Evolutionary conservation across 1,140 invertebrate genomes (phyloP).

Genomic region (Leguminivora glycinivorella): DNA sequence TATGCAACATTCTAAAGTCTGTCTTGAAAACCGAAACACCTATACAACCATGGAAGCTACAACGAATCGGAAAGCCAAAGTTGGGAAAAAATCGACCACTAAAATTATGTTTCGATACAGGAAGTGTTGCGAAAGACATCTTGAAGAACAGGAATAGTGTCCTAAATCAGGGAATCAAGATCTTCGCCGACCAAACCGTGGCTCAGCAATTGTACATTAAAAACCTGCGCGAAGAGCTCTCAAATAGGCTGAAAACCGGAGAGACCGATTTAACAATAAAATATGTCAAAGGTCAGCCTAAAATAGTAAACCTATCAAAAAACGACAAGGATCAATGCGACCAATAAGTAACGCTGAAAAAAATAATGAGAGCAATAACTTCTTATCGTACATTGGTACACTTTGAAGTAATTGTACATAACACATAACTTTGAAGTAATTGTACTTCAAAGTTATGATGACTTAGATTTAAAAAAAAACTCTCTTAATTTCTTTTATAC

Average conservation of each 20-base stretch:
- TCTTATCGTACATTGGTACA: constrained; percentile 30
- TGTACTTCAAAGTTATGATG: constrained; percentile 14
- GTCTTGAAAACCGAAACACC: constrained; percentile 27
- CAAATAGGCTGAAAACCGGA: constrained; percentile 32
- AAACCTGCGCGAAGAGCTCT: constrained; percentile 35
- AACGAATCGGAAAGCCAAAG: constrained; percentile 38
- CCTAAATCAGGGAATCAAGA: constrained; percentile 5
- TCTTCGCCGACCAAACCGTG: constrained; percentile 30
- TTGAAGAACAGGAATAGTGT: not conserved
- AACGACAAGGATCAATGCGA: not conserved
- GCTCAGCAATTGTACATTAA: constrained; percentile 31
- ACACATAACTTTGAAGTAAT: no score
- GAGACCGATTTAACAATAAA: constrained; percentile 39
- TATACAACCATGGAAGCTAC: constrained; percentile 29
- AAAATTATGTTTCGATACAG: constrained; percentile 19
- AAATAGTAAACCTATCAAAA: constrained; percentile 33
- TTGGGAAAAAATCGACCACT: constrained; percentile 18
- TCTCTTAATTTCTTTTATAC: constrained; percentile 36
- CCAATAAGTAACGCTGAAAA: not conserved
- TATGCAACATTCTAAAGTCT: constrained; percentile 14
- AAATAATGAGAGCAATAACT: not conserved
- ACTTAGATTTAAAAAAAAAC: constrained; percentile 24
- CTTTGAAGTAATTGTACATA: no score
- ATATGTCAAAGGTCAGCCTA: constrained; percentile 40
- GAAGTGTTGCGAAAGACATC: not conserved